These are phyloP conservation scores for Daubentonia madagascariensis DNA, from an alignment of 2,113 vertebrate species.

Conservation along the genomic window DNA sequence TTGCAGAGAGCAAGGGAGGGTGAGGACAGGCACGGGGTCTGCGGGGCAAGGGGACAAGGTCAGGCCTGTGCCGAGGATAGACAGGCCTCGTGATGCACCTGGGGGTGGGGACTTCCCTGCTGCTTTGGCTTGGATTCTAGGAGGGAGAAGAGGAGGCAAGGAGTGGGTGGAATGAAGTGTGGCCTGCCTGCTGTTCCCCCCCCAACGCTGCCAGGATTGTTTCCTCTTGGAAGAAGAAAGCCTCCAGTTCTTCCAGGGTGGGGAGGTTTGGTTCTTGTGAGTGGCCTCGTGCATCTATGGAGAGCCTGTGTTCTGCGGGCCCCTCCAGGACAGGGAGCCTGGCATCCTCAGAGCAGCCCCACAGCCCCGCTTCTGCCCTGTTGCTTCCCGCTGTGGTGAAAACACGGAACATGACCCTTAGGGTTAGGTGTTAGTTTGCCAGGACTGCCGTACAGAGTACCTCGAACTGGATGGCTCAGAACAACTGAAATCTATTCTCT, in stretches of 20 bases:
- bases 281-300: not conserved
- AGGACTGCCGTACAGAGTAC: fast-evolving
- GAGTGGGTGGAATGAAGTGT: no score
- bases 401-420: fast-evolving
- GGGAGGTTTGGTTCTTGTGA: not conserved
- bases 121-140: not conserved
- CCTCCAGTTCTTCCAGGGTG: fast-evolving
- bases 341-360: not conserved
- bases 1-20: not conserved
- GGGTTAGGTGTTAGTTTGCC: not conserved
- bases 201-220: fast-evolving
- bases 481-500: not conserved
- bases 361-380: fast-evolving
- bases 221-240: not conserved
- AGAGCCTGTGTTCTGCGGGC: not conserved
- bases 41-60: not conserved
- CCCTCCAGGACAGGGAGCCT: not conserved
- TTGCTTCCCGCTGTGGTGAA: fast-evolving
- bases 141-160: not conserved
- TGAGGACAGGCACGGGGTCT: not conserved
- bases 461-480: not conserved
- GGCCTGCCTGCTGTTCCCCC: not conserved
- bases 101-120: not conserved
- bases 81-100: fast-evolving
- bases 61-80: not conserved